Base-by-base conservation (phyloP, 2,888 invertebrate species). In the Taphrorychus bicolor region DNA sequence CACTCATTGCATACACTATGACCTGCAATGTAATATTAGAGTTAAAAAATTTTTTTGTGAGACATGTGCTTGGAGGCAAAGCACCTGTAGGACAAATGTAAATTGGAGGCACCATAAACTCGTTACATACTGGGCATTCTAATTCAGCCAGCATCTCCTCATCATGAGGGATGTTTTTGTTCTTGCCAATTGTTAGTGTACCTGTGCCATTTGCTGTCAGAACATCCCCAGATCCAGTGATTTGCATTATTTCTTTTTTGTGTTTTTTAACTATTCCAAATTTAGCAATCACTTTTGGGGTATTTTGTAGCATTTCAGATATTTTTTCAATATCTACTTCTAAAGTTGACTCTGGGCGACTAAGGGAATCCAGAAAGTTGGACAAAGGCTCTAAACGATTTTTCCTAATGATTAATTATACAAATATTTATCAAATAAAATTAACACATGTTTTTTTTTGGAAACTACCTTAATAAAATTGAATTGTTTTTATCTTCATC, bases 41-140 rank as follows among this genome's bases (percentile, higher is more conserved):
- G n/a, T n/a, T n/a, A n/a, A n/a, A n/a, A n/a, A n/a, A n/a, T 21
- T 2, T 23, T 14, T 24, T 22, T 5, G 21, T 16, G 19, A 24
- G 24, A 9, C 18, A 21, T 52, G 18, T 18, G 17, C 22, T 21
- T n/a, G 7, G 24, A 54, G 11, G 7, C 7, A 14, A 23, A 49
- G 16, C 17, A 45, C 74, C 74, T 59, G 72, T 71, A 7, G 68
- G 21, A 66, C 76, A 76, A 62, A 76, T 73, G 41, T 52, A 74
- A 40, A 76, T 76, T 5, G 75, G 74, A 2, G 75, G 70, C 23
- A 72, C 58, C 74, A 76, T 75, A 52, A 71, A 75, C 22, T 76
- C 74, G 41, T 71, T 73, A 49, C 75, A 75, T 45, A 75, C 69
- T 1, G 74, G 74, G 61, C 76, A 76, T 60, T 76, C 76, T 24